phyloP scores from a whole-genome alignment of 2,113 vertebrate genomes.

The Ophiodon elongatus region DNA sequence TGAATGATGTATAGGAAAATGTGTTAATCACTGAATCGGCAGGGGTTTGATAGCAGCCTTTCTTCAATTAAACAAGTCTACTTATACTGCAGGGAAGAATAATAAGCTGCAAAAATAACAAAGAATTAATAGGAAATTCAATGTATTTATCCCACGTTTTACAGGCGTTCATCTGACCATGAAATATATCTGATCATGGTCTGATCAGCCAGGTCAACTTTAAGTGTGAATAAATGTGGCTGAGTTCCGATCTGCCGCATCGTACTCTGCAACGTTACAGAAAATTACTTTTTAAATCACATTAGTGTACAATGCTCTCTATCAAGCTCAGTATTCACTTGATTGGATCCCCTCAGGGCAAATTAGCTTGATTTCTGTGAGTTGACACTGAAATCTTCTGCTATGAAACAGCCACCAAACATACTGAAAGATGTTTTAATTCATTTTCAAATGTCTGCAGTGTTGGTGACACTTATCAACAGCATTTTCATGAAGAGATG shows the following conservation, averaged over 20 bases:
- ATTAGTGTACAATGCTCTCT: neutral
- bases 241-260: neutral
- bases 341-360: neutral
- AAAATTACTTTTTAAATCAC: neutral
- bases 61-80: neutral
- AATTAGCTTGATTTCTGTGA: neutral
- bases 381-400: neutral
- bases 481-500: neutral
- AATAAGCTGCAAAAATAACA: neutral
- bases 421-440: constrained; percentile 4
- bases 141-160: neutral
- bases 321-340: neutral
- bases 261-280: neutral
- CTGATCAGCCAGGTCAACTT: neutral
- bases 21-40: neutral
- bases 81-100: neutral
- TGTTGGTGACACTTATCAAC: neutral
- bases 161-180: neutral
- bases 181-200: neutral
- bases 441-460: constrained; percentile 1
- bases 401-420: neutral
- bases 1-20: neutral
- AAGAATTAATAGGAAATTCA: neutral
- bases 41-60: neutral
- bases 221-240: neutral